Evolutionary conservation across 2,113 vertebrate species (phyloP).

Genomic region (Myocastor coypus): DNA sequence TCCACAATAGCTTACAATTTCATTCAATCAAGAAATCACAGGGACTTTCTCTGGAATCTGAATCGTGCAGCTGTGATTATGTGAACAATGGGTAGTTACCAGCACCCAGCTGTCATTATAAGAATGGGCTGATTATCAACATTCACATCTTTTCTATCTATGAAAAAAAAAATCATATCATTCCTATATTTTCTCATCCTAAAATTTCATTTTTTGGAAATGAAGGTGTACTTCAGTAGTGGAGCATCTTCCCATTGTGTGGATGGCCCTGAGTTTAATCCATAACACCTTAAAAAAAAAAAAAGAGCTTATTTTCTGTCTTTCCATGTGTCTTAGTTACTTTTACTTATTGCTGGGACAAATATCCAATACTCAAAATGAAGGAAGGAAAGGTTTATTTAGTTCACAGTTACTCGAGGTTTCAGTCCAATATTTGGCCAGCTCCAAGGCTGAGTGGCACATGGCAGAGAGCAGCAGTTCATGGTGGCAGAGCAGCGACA

Average conservation of each 20-base stretch:
- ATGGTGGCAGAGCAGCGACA: too few species aligned
- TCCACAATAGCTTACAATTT: neutral
- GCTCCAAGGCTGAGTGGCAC: too few species aligned
- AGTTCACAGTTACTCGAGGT: too few species aligned
- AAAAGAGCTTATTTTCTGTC: neutral
- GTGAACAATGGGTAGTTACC: neutral
- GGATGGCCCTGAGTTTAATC: neutral
- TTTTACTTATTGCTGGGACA: too few species aligned
- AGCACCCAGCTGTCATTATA: neutral
- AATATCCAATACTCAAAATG: too few species aligned
- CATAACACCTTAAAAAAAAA: neutral
- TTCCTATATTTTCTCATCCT: neutral
- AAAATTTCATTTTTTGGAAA: conserved; percentile 19
- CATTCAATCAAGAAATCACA: conserved; percentile 21
- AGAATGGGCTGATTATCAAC: conserved; percentile 5
- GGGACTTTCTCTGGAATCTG: neutral
- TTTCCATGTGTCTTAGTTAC: too few species aligned
- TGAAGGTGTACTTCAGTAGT: neutral
- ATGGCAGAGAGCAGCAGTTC: too few species aligned
- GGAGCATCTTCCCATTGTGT: neutral
- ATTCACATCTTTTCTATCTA: neutral
- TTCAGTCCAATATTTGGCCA: too few species aligned
- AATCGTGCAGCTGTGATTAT: neutral
- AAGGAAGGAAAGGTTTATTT: too few species aligned
- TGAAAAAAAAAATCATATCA: neutral